Percentiles rank a stretch among this genome's conserved stretches.
Evolutionary conservation across 2,797 vertebrate species (phyloP).

Genomic region (Chaenodraco wilsoni): DNA sequence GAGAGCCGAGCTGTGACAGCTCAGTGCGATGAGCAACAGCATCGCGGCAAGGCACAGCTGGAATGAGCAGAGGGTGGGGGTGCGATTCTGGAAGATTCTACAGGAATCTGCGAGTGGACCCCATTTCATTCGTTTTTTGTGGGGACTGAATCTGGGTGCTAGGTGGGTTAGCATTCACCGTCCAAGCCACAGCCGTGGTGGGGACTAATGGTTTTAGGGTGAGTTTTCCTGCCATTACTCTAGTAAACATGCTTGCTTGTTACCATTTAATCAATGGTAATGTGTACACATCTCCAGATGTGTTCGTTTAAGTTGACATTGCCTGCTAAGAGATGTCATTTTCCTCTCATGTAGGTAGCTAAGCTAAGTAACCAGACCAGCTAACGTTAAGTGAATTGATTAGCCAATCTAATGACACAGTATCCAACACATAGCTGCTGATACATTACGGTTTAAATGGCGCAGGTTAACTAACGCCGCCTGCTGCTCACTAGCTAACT

Average conservation of each 20-base stretch:
- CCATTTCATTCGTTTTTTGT: constrained; percentile 72
- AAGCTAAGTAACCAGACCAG: constrained; percentile 36
- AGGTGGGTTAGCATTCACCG: constrained; percentile 55
- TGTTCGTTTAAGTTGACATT: constrained; percentile 41
- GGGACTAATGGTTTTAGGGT: constrained; percentile 67
- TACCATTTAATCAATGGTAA: constrained; percentile 19
- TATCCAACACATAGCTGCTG: accelerated
- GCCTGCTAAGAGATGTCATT: constrained; percentile 58
- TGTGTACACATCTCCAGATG: constrained; percentile 12
- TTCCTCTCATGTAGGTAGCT: constrained; percentile 42
- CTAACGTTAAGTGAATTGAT: not conserved
- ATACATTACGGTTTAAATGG: not conserved
- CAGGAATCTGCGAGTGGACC: constrained; percentile 74
- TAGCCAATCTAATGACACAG: not conserved
- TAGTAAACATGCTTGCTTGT: constrained; percentile 18
- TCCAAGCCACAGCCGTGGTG: constrained; percentile 60
- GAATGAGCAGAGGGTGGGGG: constrained; percentile 70
- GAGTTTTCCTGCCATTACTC: constrained; percentile 62
- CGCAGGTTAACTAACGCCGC: not conserved
- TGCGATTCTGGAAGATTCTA: constrained; percentile 81
- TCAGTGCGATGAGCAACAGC: constrained; percentile 53
- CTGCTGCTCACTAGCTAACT: not conserved
- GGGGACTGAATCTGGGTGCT: constrained; percentile 58
- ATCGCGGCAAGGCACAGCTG: constrained; percentile 47
- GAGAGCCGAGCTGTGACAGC: constrained; percentile 42